phyloP scores from a whole-genome alignment of 2,113 vertebrate genomes.

The Aptenodytes forsteri region DNA sequence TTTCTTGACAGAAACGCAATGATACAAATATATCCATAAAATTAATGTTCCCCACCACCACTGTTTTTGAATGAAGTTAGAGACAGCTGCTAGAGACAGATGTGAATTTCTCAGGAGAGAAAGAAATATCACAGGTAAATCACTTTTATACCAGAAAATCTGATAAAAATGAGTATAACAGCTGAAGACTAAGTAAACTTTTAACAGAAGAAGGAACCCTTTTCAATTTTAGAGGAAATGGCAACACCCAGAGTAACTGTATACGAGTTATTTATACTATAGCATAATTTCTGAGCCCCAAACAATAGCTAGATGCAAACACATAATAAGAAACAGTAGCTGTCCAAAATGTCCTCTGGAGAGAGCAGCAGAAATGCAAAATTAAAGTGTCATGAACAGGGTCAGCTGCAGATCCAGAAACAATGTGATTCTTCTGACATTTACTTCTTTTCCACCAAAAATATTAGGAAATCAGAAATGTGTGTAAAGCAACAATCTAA shows the following conservation, averaged over 20 bases:
- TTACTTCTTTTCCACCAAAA: neutral
- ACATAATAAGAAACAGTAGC: neutral
- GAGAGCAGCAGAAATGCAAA: neutral
- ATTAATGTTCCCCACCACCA: neutral
- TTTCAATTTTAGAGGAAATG: neutral
- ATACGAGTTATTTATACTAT: neutral
- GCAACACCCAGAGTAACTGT: neutral
- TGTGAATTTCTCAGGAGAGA: constrained; percentile 11
- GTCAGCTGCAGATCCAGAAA: neutral
- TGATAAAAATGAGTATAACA: neutral
- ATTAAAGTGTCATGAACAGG: neutral
- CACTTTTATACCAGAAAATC: constrained; percentile 13
- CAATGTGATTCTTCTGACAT: neutral
- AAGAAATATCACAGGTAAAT: constrained; percentile 46
- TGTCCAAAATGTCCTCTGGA: neutral
- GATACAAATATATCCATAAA: neutral
- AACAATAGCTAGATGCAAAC: neutral
- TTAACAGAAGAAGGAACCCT: neutral
- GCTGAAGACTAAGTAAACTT: constrained; percentile 3
- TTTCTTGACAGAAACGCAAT: neutral
- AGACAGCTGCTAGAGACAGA: neutral
- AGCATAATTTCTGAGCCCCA: neutral
- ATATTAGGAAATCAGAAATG: neutral
- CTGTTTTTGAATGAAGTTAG: neutral
- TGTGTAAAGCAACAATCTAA: neutral